phyloP scores from a whole-genome alignment of 35 echinoderm and acorn worm genomes.

The Apostichopus parvimensis region DNA sequence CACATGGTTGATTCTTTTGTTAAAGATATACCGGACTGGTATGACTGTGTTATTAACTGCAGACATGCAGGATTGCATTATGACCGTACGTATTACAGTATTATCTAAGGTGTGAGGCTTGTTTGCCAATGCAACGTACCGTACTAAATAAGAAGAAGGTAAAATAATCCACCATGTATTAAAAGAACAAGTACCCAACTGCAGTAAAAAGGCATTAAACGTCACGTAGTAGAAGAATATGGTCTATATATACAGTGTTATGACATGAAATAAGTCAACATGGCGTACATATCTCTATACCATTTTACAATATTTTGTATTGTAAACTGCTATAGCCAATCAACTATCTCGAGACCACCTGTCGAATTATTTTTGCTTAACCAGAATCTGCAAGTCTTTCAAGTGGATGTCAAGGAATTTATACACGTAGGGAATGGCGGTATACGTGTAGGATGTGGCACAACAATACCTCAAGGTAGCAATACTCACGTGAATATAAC shows the following conservation, averaged over 20 bases:
- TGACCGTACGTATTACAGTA: no score
- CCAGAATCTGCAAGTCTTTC: background rate
- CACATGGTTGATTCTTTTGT: no score
- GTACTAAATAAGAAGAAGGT: no score
- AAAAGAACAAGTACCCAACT: background rate
- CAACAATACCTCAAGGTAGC: background rate
- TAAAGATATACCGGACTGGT: no score
- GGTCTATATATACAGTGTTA: no score
- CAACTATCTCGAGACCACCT: background rate
- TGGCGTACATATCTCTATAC: background rate
- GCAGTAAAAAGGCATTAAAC: background rate
- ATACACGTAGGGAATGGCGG: background rate
- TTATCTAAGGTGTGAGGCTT: no score
- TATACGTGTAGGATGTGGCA: background rate
- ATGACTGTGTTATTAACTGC: no score
- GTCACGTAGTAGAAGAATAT: background rate
- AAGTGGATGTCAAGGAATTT: background rate
- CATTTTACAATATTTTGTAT: background rate
- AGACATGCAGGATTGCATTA: no score
- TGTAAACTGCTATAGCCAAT: background rate
- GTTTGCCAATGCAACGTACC: no score
- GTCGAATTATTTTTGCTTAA: background rate
- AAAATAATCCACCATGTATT: no score
- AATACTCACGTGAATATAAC: background rate
- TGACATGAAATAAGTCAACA: background rate